Base-by-base conservation (phyloP, 2,888 invertebrate genomes). In the Synergus laeviventris region DNA sequence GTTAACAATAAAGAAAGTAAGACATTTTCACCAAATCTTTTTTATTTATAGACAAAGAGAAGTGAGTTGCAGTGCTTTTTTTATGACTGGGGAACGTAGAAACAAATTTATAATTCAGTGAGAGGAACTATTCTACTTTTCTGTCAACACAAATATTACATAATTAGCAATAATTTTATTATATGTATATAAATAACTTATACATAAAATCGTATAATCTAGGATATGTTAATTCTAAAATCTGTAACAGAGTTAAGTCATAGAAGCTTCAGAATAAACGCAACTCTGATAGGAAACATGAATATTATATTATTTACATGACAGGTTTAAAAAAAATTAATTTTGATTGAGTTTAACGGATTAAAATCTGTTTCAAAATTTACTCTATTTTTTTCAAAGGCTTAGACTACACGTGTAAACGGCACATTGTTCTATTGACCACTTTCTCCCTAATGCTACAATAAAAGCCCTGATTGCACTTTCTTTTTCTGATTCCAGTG, bases 371-470 rank as follows among this genome's bases (percentile, higher is more conserved):
- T n/a, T n/a, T n/a, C 16, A 12, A 39, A 39, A 39, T n/a, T n/a
- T 12, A 0, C 14, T n/a, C 1, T 49, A 45, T n/a, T 70, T 45
- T 9, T 45, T 70, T 66, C n/a, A 70, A 45, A 70, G 70, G 2
- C 36, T 49, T 11, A 70, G 14, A 36, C 70, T 49, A 49, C 70
- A 70, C 7, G 59, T 42, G 38, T 78, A 81, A 61, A 79, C 75
- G 21, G 66, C 42, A 36, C 86, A 86, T 21, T 79, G 70, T 1
- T 84, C 82, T 45, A 81, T 66, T 0, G 81, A 75, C 84, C 83
- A 85, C 54, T 74, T 82, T 73, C 81, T 83, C 1, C 78, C 81
- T 12, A 85, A 56, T 0, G 86, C 83, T 16, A 81, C n/a, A 1
- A 84, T 9, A 45, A 86, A 86, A 0, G 82, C 84, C 12, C 81